Percentiles rank a stretch among this genome's conserved stretches.
phyloP scores from a whole-genome alignment of 2,113 vertebrate species.

The Cheirogaleus medius region DNA sequence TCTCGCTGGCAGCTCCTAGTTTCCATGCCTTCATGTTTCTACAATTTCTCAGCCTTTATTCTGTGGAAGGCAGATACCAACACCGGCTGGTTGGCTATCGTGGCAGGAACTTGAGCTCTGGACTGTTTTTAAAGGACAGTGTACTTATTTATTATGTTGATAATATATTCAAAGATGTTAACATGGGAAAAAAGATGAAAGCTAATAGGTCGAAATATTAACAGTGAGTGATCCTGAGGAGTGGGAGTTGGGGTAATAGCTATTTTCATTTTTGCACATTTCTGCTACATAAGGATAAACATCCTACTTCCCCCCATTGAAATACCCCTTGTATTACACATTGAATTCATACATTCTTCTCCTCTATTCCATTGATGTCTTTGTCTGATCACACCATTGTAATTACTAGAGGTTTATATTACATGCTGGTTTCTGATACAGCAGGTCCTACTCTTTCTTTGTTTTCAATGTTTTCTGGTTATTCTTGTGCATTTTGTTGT shows the following conservation, averaged over 20 bases:
- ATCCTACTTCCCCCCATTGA: background rate
- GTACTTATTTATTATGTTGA: background rate
- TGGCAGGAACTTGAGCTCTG: background rate
- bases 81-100: background rate
- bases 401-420: background rate
- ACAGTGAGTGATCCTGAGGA: background rate
- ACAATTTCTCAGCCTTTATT: background rate
- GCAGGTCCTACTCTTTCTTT: background rate
- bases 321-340: background rate
- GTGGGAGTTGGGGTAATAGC: background rate
- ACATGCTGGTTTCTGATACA: background rate
- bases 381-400: background rate
- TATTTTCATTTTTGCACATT: background rate
- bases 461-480: background rate
- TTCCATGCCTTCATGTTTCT: background rate
- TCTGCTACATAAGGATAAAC: background rate
- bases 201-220: background rate
- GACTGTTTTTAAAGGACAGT: background rate
- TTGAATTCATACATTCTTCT: background rate
- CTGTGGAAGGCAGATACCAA: background rate
- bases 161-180: background rate
- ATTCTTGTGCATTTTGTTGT: background rate
- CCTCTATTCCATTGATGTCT: background rate
- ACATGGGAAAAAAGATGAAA: background rate
- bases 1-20: background rate